These are phyloP conservation scores for Omphaloscelis lunosa DNA, from an alignment of 2,888 invertebrate species.

Conservation along the genomic window DNA sequence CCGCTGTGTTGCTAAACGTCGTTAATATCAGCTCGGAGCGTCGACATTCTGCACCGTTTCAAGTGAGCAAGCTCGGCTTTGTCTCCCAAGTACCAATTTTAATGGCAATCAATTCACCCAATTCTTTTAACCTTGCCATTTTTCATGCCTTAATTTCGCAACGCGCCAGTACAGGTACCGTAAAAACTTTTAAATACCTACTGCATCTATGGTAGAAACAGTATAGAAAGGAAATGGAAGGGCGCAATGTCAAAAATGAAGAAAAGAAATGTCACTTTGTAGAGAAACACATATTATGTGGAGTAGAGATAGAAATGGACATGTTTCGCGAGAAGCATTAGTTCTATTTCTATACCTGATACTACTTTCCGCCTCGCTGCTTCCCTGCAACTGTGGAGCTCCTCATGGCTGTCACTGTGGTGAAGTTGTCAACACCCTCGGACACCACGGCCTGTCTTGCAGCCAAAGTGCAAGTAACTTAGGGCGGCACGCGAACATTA, in stretches of 20 bases:
- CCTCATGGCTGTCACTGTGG: neutral
- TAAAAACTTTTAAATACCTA: too few relatives aligned
- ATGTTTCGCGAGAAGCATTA: neutral
- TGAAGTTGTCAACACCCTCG: neutral
- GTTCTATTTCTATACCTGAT: too few relatives aligned
- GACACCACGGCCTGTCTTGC: too few relatives aligned
- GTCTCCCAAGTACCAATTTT: slow-evolving; percentile 16
- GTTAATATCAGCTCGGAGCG: slow-evolving; percentile 58
- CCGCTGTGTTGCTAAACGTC: slow-evolving; percentile 64
- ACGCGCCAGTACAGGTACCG: neutral
- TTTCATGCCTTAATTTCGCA: neutral
- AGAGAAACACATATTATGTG: too few relatives aligned
- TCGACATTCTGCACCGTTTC: neutral
- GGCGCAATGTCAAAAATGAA: neutral
- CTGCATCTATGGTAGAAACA: neutral
- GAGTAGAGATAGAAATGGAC: neutral
- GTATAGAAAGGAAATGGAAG: neutral
- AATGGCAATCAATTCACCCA: slow-evolving; percentile 5
- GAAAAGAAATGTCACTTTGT: neutral
- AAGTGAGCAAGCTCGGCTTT: slow-evolving; percentile 11
- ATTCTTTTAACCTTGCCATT: neutral
- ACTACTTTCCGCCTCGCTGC: neutral
- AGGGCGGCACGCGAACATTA: too few relatives aligned
- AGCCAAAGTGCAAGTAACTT: too few relatives aligned
- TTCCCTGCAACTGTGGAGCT: neutral